These are phyloP conservation scores for Brachionus rubens DNA, from an alignment of 1,140 invertebrate genomes.

Conservation along the genomic window DNA sequence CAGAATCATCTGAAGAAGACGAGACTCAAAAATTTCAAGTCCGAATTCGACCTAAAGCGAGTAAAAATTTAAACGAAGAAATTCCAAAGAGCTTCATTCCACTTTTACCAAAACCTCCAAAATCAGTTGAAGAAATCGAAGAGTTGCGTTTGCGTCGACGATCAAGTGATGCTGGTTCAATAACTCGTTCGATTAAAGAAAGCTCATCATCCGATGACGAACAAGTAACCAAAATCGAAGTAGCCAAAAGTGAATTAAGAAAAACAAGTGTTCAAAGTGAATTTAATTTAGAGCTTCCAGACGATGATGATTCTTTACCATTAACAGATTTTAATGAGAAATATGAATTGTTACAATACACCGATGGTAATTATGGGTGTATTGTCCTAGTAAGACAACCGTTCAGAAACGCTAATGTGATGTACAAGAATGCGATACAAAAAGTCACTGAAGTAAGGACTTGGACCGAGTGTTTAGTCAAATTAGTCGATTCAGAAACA, in stretches of 20 bases:
- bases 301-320: slow-evolving; percentile 41
- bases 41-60: slow-evolving; percentile 12
- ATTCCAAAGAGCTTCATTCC: background rate
- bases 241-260: background rate
- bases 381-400: slow-evolving; percentile 36
- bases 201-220: background rate
- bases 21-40: slow-evolving; percentile 21
- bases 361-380: slow-evolving; percentile 30
- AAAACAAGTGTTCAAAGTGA: slow-evolving; percentile 26
- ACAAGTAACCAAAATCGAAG: background rate
- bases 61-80: background rate
- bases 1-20: slow-evolving; percentile 38
- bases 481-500: slow-evolving; percentile 10
- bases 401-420: slow-evolving; percentile 28
- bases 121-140: slow-evolving; percentile 43
- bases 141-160: background rate
- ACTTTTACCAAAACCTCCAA: slow-evolving; percentile 29
- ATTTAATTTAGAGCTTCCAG: slow-evolving; percentile 42
- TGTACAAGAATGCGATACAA: slow-evolving; percentile 29
- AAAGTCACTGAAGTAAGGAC: slow-evolving; percentile 39
- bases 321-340: slow-evolving; percentile 42
- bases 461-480: slow-evolving; percentile 40
- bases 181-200: slow-evolving; percentile 22
- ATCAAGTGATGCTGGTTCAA: slow-evolving; percentile 12
- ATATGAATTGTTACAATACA: slow-evolving; percentile 15